Conservation (phyloP, 2,797 vertebrate species). For the Sebastes matsubarae region DNA sequence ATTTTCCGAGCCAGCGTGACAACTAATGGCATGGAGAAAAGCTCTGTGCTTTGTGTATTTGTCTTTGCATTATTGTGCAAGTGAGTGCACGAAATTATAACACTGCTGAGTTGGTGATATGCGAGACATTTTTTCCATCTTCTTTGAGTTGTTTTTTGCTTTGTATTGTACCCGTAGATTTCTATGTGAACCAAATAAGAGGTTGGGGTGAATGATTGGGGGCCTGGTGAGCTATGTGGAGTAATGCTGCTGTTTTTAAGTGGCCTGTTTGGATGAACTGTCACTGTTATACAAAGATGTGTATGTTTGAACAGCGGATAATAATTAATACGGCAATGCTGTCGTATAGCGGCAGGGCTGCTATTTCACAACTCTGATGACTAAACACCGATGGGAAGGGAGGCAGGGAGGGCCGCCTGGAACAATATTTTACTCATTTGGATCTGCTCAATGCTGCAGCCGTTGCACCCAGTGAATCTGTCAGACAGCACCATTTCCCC, state of each 20-base stretch:
- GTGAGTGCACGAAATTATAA: constrained; percentile 38
- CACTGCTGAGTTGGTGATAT: constrained; percentile 75
- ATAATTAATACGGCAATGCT: constrained; percentile 92
- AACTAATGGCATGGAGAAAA: constrained; percentile 70
- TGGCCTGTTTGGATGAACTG: constrained; percentile 94
- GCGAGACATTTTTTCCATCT: constrained; percentile 75
- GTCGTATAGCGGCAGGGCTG: constrained; percentile 85
- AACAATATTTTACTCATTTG: constrained; percentile 92
- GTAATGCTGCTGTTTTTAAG: constrained; percentile 89
- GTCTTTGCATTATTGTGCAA: constrained; percentile 57
- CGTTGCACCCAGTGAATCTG: constrained; percentile 87
- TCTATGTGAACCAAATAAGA: constrained; percentile 82
- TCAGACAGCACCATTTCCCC: constrained; percentile 77
- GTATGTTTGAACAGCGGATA: constrained; percentile 90
- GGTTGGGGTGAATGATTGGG: constrained; percentile 58
- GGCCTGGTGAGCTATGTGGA: constrained; percentile 84
- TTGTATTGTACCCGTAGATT: constrained; percentile 73
- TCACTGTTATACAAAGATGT: constrained; percentile 93
- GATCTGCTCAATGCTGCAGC: constrained; percentile 81
- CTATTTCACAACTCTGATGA: constrained; percentile 89
- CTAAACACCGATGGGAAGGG: constrained; percentile 85
- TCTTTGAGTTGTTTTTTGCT: constrained; percentile 57
- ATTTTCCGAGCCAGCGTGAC: constrained; percentile 83
- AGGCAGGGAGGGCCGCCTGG: constrained; percentile 73
- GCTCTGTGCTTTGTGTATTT: constrained; percentile 80